phyloP scores from a whole-genome alignment of 2,113 vertebrate genomes.

The Centropus bengalensis region DNA sequence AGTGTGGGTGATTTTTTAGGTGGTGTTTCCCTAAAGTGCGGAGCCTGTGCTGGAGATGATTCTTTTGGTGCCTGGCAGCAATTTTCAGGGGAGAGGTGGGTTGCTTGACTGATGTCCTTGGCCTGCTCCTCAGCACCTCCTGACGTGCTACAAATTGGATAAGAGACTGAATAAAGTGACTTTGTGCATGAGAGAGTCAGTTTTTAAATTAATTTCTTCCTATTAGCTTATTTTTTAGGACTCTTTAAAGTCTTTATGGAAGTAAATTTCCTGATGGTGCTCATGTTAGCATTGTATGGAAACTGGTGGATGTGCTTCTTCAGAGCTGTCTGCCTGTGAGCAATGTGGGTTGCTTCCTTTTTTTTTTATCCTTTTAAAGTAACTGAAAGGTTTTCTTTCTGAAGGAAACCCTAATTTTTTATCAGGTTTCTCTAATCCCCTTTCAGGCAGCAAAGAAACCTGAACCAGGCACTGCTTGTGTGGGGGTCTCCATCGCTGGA shows the following conservation, averaged over 20 bases:
- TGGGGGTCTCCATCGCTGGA: too few species aligned
- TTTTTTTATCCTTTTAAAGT: not conserved
- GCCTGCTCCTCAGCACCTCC: not conserved
- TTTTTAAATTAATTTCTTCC: not conserved
- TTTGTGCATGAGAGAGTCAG: not conserved
- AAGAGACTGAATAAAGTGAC: not conserved
- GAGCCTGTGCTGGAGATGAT: too few species aligned
- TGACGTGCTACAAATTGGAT: not conserved
- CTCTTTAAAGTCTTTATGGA: not conserved
- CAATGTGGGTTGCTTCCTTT: not conserved
- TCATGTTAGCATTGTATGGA: fast-evolving
- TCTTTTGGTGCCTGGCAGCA: not conserved
- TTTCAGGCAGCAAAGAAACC: not conserved
- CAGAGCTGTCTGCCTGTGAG: not conserved
- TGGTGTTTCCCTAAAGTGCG: not conserved
- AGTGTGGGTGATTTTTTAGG: not conserved
- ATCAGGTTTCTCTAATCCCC: not conserved
- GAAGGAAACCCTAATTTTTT: not conserved
- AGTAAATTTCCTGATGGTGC: not conserved
- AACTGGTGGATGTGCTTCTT: not conserved
- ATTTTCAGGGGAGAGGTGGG: not conserved
- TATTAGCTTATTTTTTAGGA: not conserved
- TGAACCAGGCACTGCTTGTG: not conserved
- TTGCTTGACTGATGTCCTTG: too few species aligned
- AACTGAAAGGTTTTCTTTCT: not conserved